Conservation (phyloP, 2,113 vertebrate species). For the Lampris incognitus region DNA sequence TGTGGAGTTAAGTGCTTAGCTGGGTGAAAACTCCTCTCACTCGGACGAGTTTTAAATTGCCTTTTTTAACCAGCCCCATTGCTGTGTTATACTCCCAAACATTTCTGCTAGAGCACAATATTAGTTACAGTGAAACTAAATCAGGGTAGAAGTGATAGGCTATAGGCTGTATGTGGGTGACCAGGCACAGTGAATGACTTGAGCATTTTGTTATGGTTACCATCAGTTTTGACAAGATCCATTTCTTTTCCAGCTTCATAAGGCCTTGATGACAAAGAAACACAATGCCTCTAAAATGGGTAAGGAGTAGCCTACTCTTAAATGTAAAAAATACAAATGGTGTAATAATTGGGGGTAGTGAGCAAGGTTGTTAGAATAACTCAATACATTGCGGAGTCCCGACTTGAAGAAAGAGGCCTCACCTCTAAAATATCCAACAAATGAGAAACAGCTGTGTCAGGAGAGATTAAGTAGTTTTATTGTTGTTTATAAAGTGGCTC, state of each 20-base stretch:
- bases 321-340: neutral
- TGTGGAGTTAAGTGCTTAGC: conserved; percentile 17
- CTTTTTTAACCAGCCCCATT: neutral
- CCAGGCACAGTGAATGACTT: no score
- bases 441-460: conserved; percentile 13
- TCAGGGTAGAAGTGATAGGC: no score
- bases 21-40: neutral
- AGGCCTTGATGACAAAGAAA: neutral
- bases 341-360: conserved; percentile 21
- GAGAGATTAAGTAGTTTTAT: conserved; percentile 28
- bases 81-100: neutral
- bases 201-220: no score
- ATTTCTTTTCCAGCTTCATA: neutral
- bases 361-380: conserved; percentile 8
- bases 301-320: neutral
- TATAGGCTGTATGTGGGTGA: no score
- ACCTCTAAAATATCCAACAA: conserved; percentile 32
- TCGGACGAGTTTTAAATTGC: no score
- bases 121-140: neutral
- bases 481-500: conserved; percentile 29
- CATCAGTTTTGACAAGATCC: no score
- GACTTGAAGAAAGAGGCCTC: conserved; percentile 23
- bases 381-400: neutral
- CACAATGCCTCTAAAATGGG: neutral
- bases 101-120: neutral